Conservation (phyloP, 2,888 invertebrate genomes). For the Choristoneura rosaceana region DNA sequence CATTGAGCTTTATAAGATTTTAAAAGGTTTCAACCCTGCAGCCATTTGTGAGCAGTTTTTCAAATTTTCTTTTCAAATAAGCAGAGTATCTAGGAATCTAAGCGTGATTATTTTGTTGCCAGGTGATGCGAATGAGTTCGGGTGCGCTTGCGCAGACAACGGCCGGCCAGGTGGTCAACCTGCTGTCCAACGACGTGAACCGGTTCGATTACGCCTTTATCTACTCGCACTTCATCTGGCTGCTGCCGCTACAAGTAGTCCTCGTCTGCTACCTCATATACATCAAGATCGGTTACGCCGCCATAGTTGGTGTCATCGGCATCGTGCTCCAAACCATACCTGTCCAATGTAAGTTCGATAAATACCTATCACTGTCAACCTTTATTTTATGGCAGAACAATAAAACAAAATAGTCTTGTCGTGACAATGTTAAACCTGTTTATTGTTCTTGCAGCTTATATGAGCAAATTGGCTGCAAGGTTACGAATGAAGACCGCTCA, state of each 20-base stretch:
- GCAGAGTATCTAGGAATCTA: background rate
- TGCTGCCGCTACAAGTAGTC: constrained; percentile 90
- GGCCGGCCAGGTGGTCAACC: constrained; percentile 96
- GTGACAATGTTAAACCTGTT: constrained; percentile 8
- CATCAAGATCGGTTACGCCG: constrained; percentile 89
- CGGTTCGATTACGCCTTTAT: constrained; percentile 95
- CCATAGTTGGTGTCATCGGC: constrained; percentile 91
- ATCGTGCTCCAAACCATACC: constrained; percentile 93
- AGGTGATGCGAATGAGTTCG: constrained; percentile 89
- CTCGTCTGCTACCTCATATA: constrained; percentile 92
- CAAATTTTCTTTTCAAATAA: too few relatives aligned
- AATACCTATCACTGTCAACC: background rate
- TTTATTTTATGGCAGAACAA: constrained; percentile 9
- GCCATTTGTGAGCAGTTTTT: too few relatives aligned
- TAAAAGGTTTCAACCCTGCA: too few relatives aligned
- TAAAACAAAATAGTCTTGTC: background rate
- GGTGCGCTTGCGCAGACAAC: constrained; percentile 94
- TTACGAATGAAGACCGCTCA: constrained; percentile 92
- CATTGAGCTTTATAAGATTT: too few relatives aligned
- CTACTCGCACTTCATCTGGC: constrained; percentile 95
- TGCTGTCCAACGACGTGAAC: constrained; percentile 97
- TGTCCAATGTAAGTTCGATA: constrained; percentile 88
- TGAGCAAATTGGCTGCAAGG: constrained; percentile 87
- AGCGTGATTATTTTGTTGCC: constrained; percentile 33
- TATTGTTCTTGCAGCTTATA: constrained; percentile 80